Base-by-base conservation (phyloP, 2,113 vertebrate species). In the Eurypyga helias region DNA sequence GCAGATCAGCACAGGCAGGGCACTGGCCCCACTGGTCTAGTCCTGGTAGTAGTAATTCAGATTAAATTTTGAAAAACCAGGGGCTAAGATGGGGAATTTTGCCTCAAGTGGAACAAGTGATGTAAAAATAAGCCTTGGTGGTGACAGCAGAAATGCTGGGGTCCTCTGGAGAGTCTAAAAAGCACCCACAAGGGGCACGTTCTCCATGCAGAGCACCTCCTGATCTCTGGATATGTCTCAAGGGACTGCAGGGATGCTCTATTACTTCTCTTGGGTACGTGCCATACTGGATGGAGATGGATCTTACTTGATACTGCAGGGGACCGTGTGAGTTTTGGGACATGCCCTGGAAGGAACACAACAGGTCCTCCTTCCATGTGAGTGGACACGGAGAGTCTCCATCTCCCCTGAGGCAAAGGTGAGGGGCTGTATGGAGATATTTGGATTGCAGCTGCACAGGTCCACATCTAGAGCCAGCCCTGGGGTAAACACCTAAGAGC, bases 301-400 rank as follows among this genome's bases (percentile, higher is more conserved):
- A 28, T 3, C 10, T 62, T 57, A 52, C n/a, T 66, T 52, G 55
- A 33, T 46, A 60, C 49, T 85, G 73, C 17, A 49, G 43, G 45
- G 58, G 26, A 46, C 33, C 17, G 49, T 69, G 69, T 10, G 60
- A 38, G 43, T 14, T 71, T n/a, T 43, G 62, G 41, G 36, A 66
- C 1, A 2, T 29, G 31, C 21, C 13, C 45, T 65, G 60, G n/a
- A 38, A 17, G 15, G 62, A 36, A 18, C 58, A 49, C 23, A 71
- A 58, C 25, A 62, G 6, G 4, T 67, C 46, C 52, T 82, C 14
- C 26, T 45, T 73, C 38, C 38, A 6, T 29, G 13, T 25, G 20
- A 25, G 51, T 17, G 18, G 58, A 13, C 15, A 52, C 0, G 0
- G 45, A 2, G 17, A 45, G 11, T 14, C 19, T 31, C 46, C 45